phyloP scores from a whole-genome alignment of 2,113 vertebrate species.

The Felis catus region DNA sequence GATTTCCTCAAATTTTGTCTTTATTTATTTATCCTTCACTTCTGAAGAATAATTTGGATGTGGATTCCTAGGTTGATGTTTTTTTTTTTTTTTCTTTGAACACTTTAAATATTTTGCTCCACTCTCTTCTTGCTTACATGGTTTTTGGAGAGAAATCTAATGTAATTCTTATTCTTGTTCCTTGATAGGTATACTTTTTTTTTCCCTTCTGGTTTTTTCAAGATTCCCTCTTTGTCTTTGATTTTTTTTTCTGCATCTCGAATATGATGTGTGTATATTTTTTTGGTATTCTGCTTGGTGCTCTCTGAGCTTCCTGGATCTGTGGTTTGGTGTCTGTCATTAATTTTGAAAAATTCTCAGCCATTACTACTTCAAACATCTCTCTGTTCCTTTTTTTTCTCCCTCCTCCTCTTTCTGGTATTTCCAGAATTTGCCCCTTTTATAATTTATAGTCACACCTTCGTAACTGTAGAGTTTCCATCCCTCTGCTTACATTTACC shows the following conservation, averaged over 20 bases:
- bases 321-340: constrained; percentile 6
- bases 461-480: not conserved
- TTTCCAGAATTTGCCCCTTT: not conserved
- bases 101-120: not conserved
- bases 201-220: not conserved
- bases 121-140: not conserved
- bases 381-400: not conserved
- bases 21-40: not conserved
- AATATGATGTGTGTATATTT: not conserved
- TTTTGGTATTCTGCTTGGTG: not conserved
- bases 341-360: constrained; percentile 11
- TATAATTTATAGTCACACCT: not conserved
- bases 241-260: constrained; percentile 3
- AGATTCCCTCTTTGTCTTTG: constrained; percentile 3
- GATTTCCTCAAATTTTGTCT: not conserved
- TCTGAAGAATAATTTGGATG: not conserved
- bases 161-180: not conserved
- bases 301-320: not conserved
- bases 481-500: not conserved
- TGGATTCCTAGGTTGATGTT: not conserved
- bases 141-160: not conserved
- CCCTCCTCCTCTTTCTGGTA: not conserved
- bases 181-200: not conserved
- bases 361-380: not conserved
- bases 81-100: not conserved